Conservation (phyloP, 2,888 invertebrate species). For the Plemyria rubiginata region DNA sequence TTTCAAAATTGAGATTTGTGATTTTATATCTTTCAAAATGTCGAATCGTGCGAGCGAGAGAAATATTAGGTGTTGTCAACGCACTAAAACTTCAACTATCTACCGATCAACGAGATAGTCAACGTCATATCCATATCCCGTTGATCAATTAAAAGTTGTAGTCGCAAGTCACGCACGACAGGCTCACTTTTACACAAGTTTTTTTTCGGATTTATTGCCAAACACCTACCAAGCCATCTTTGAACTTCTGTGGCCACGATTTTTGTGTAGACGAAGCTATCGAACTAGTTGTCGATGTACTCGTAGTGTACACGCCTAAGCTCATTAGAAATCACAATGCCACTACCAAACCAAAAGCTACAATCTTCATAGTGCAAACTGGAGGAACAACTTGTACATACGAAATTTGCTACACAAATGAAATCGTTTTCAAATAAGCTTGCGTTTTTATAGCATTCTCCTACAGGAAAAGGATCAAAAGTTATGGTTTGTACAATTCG, state of each 20-base stretch:
- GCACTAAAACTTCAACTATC: too few relatives aligned
- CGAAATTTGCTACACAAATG: slow-evolving; percentile 19
- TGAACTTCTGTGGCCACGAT: slow-evolving; percentile 57
- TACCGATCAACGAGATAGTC: too few relatives aligned
- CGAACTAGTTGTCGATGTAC: slow-evolving; percentile 23
- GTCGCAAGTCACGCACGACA: too few relatives aligned
- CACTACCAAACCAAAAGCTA: slow-evolving; percentile 42
- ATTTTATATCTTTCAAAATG: too few relatives aligned
- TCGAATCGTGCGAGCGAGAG: too few relatives aligned
- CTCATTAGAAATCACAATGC: slow-evolving; percentile 44
- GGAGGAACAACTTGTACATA: not conserved
- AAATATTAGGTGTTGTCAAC: too few relatives aligned
- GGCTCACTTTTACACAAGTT: too few relatives aligned
- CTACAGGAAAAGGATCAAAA: slow-evolving; percentile 38
- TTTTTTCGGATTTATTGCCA: not conserved
- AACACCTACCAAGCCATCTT: slow-evolving; percentile 59
- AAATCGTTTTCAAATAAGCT: slow-evolving; percentile 9
- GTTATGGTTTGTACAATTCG: not conserved
- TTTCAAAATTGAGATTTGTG: too few relatives aligned
- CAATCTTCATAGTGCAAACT: slow-evolving; percentile 46
- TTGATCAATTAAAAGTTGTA: too few relatives aligned
- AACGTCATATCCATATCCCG: too few relatives aligned
- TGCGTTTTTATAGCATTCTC: slow-evolving; percentile 38
- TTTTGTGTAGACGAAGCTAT: slow-evolving; percentile 47
- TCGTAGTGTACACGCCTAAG: slow-evolving; percentile 35